Evolutionary conservation across 2,888 invertebrate species (phyloP), one percentile per base, ranked within the genome.

Genomic region (Harpalus rufipes): DNA sequence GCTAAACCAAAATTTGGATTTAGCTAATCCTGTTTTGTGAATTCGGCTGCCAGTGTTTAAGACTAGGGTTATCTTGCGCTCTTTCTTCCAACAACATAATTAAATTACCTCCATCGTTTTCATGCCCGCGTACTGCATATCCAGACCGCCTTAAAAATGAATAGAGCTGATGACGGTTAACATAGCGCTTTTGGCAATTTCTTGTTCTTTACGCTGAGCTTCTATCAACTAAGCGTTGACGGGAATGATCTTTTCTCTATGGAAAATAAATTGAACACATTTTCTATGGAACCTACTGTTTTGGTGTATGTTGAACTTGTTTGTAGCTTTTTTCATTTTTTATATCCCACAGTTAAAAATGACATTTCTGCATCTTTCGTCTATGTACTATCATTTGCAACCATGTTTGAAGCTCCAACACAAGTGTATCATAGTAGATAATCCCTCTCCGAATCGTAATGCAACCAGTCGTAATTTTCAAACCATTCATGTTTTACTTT

Each of bases 281-380:
- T n/a, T n/a, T n/a, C n/a, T n/a, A n/a, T n/a, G n/a, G n/a, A n/a
- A n/a, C n/a, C n/a, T n/a, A n/a, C n/a, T n/a, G n/a, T n/a, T n/a
- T 32, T 68, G 68, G 39, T 68, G 68, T 25, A 7, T 68, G 32
- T 32, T 4, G 4, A 39, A 68, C 68, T 25, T 63, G 18, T 16
- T 39, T 68, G 32, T 32, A 1, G 68, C 68, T 68, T 68, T 68
- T n/a, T 68, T 68, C 39, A 68, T 10, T 39, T 68, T 39, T n/a
- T 25, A 68, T 39, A 32, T 68, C 68, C 68, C 68, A 39, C 32
- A 8, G 61, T 32, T 39, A 68, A 39, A 63, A 68, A 68, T 10
- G 32, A 68, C 68, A 25, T 68, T 32, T 68, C 68, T 68, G 68
- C 68, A 68, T 68, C 68, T 32, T 68, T 68, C 32, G 39, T 39